Percentiles rank a stretch among this genome's conserved stretches.
Conservation (phyloP, 1,140 invertebrate species). For the Leptinotarsa undecemlineata region DNA sequence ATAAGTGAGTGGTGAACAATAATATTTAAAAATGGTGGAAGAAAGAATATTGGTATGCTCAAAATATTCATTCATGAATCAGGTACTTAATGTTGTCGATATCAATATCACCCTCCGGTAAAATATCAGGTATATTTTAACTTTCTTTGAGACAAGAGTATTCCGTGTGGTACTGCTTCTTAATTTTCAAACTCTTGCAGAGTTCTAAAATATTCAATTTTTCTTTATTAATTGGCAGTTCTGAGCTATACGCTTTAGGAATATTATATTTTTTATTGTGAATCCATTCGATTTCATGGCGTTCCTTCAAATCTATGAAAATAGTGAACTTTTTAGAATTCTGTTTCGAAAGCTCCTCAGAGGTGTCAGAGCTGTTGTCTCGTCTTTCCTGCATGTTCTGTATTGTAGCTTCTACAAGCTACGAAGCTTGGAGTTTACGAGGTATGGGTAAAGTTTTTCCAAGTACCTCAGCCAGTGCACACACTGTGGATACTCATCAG, state of each 20-base stretch:
- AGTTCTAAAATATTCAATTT: not conserved
- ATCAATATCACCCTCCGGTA: not conserved
- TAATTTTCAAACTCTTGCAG: not conserved
- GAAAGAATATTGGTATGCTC: not conserved
- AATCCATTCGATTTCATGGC: not conserved
- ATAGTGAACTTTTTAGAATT: too few relatives aligned
- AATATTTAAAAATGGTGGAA: conserved; percentile 3
- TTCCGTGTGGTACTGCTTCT: conserved; percentile 4
- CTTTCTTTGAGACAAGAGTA: not conserved
- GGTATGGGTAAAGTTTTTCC: too few relatives aligned
- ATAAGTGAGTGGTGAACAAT: not conserved
- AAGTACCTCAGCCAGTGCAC: too few relatives aligned
- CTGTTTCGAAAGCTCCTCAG: too few relatives aligned
- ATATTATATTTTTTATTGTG: not conserved
- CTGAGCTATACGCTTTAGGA: not conserved
- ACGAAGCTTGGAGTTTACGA: too few relatives aligned
- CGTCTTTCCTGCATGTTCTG: too few relatives aligned
- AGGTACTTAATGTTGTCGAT: not conserved
- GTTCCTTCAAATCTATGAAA: too few relatives aligned
- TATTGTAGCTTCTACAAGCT: too few relatives aligned
- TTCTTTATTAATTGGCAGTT: not conserved
- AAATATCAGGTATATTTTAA: not conserved
- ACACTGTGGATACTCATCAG: too few relatives aligned
- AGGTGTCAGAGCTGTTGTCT: too few relatives aligned
- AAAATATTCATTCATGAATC: conserved; percentile 8